Conservation (phyloP, 2,888 invertebrate species). For the Hermaeophaga mercurialis region DNA sequence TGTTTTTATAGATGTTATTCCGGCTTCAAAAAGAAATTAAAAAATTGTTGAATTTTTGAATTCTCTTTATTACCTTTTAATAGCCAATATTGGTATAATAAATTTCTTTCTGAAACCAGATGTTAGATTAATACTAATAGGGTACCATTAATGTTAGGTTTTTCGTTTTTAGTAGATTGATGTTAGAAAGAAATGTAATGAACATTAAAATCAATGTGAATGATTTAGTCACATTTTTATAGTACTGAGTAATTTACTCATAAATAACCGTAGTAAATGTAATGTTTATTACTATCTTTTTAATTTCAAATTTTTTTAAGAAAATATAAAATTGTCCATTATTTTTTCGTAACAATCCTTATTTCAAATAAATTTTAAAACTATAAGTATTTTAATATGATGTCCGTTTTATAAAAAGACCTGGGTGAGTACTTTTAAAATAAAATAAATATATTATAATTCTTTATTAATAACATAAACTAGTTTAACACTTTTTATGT, state of each 20-base stretch:
- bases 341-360: constrained; percentile 13
- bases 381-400: not conserved
- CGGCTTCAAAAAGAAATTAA: constrained; percentile 20
- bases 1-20: constrained; percentile 22
- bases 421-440: no score
- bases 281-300: constrained; percentile 33
- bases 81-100: not conserved
- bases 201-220: constrained; percentile 24
- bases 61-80: not conserved
- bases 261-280: constrained; percentile 14
- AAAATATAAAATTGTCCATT: constrained; percentile 30
- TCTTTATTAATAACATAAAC: constrained; percentile 11
- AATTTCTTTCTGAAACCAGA: constrained; percentile 19
- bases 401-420: no score
- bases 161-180: constrained; percentile 32
- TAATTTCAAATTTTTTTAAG: constrained; percentile 25
- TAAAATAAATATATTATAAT: constrained; percentile 21
- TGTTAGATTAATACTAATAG: constrained; percentile 26
- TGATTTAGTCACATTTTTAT: constrained; percentile 1
- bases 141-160: constrained; percentile 29
- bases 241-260: constrained; percentile 14
- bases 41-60: not conserved
- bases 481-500: no score
- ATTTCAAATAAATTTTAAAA: constrained; percentile 20
- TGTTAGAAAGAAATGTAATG: constrained; percentile 27